A percentile compares a stretch with the other conserved stretches of the same genome.
These are phyloP conservation scores for Caerostris darwini DNA, from an alignment of 1,140 invertebrate species.

Conservation along the genomic window DNA sequence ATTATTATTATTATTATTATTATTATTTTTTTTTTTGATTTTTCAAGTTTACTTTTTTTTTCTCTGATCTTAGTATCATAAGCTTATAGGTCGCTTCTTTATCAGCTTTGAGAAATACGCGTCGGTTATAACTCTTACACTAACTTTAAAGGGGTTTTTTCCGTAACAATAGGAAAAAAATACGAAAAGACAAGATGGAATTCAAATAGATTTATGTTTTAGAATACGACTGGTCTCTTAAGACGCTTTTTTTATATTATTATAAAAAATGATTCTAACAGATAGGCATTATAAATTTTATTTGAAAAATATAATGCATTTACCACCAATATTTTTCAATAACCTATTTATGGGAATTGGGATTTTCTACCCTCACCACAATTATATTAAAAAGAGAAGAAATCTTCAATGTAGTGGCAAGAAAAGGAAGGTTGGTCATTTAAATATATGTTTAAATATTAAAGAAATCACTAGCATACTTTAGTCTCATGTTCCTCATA, in stretches of 20 bases:
- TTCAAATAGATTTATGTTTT: constrained; percentile 36
- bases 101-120: constrained; percentile 56
- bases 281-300: not conserved
- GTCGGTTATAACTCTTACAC: constrained; percentile 51
- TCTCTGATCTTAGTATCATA: constrained; percentile 53
- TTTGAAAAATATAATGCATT: not conserved
- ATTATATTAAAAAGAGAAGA: too few relatives aligned
- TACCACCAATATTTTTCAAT: not conserved
- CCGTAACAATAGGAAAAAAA: not conserved
- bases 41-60: not conserved
- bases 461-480: too few relatives aligned
- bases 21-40: not conserved
- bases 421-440: too few relatives aligned
- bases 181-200: constrained; percentile 11
- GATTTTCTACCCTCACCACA: too few relatives aligned
- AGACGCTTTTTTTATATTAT: not conserved
- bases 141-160: constrained; percentile 23
- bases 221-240: constrained; percentile 20
- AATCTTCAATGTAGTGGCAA: too few relatives aligned
- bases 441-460: too few relatives aligned
- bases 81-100: not conserved
- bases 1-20: not conserved
- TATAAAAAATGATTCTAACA: not conserved
- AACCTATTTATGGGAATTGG: too few relatives aligned
- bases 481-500: too few relatives aligned